Evolutionary conservation across 2,888 invertebrate species (phyloP), one percentile per base, ranked within the genome.

Genomic region (Chalcis sispes): DNA sequence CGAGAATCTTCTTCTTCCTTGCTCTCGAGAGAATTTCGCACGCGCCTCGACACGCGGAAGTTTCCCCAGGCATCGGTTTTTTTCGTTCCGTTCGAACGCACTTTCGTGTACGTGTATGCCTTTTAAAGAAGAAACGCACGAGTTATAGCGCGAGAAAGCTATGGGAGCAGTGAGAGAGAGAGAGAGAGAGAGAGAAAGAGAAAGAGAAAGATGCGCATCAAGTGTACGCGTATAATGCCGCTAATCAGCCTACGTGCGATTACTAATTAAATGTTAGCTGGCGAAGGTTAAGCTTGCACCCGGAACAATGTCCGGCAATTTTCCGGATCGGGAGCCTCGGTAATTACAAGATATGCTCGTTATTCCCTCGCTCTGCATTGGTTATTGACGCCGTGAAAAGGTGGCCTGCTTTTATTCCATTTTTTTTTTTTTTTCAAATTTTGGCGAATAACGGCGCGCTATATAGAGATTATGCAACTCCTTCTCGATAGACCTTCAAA

Each of bases 261-360:
- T 69, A 29, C 58, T 72, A 77, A 77, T 72, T 72, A 77, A 77
- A 75, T 56, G 71, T 29, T 20, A 5, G 36, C 10, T 25, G 10
- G 40, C 20, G 40, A 29, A 48, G 10, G 27, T 36, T 36, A 7
- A 36, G 36, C 36, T 36, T 36, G 23, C 20, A 18, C 40, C 7
- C 72, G 56, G 72, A 67, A 72, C 67, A 58, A 72, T 72, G 76
- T 69, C 69, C 62, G 62, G 48, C 46, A 25, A 77, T 77, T 72
- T 64, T 72, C 50, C 65, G 66, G 66, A 59, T 61, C 72, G 69
- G 5, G 50, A 29, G 29, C 3, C 32, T 7, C 25, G 52, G 46
- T 71, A 71, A 71, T 71, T 65, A 58, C 66, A 69, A 50, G 61
- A 66, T 72, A 65, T 18, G 1, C 62, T 48, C 48, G 27, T 42